Base-by-base conservation (phyloP, 2,888 invertebrate species). In the Nephrotoma appendiculata region DNA sequence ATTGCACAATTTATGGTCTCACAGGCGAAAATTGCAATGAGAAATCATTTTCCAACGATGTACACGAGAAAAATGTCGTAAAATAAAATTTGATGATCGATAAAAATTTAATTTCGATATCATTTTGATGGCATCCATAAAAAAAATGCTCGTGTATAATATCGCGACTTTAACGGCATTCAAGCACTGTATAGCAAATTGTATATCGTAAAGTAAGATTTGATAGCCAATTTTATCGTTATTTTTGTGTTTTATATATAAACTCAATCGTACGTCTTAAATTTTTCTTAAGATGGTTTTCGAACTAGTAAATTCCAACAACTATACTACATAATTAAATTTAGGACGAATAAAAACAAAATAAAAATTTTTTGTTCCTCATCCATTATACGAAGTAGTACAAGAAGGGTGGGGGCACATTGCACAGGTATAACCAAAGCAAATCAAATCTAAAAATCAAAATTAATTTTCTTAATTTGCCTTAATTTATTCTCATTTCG, bases 401-500 rank as follows among this genome's bases (percentile, higher is more conserved):
- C 31, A 2, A 57, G 52, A 52, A 4, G n/a, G n/a, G n/a, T n/a
- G 19, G 31, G 31, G 31, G 1, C 44, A 44, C 44, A 9, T 11
- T 71, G 71, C 71, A 71, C 71, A 71, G 31, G 15, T n/a, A 9
- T 71, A 71, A 1, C 19, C n/a, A 84, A 83, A 84, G 84, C 41
- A 43, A 42, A 43, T 84, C 43, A 84, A 84, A 84, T 84, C 43
- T 41, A 84, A 84, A 83, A 84, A 84, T 84, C 43, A 84, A 84
- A 84, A 43, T 42, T 84, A 84, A 84, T 84, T 84, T 84, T 84
- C 41, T 84, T 84, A 15, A 42, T 84, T 84, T 84, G n/a, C 84
- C 84, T 84, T 43, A 84, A 84, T 42, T 42, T 84, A 84, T 84
- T 84, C 43, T 84, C 84, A 84, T 84, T 84, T 84, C 42, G 52